Evolutionary conservation across 2,797 vertebrate species (phyloP).

Genomic region (Neoniphon sammara): DNA sequence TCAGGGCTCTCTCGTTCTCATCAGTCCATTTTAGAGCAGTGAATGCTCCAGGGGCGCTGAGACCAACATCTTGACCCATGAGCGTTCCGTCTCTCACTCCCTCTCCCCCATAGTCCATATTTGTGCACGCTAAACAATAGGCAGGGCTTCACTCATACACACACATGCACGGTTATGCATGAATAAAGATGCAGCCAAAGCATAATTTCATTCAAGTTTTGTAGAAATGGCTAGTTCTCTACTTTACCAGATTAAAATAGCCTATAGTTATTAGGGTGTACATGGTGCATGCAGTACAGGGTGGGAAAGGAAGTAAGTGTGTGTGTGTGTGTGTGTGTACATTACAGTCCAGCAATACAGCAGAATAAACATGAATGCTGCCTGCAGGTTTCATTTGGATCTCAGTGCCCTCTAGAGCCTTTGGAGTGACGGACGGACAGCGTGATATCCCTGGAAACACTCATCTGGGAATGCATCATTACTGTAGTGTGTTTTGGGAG

Average conservation of each 20-base stretch:
- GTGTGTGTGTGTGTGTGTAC: not conserved
- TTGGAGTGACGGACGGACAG: constrained; percentile 16
- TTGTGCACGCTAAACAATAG: not conserved
- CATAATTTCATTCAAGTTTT: no score
- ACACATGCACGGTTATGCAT: constrained; percentile 1
- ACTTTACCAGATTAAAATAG: not conserved
- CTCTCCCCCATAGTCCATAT: not conserved
- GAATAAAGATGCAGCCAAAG: not conserved
- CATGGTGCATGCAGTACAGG: not conserved
- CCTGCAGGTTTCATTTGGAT: constrained; percentile 4
- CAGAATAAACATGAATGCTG: constrained; percentile 1
- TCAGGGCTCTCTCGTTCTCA: constrained; percentile 48
- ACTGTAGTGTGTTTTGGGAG: not conserved
- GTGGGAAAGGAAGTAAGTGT: no score
- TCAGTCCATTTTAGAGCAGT: constrained; percentile 54
- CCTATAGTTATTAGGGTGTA: not conserved
- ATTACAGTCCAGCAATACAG: not conserved
- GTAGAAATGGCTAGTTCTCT: not conserved
- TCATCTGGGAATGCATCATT: constrained; percentile 7
- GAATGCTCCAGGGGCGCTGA: constrained; percentile 42
- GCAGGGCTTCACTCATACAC: no score
- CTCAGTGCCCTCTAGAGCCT: not conserved
- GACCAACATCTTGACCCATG: constrained; percentile 49
- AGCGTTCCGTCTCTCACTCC: constrained; percentile 10
- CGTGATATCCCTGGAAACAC: constrained; percentile 30